Evolutionary conservation across 2,797 vertebrate genomes (phyloP).

Genomic region (Masticophis lateralis): DNA sequence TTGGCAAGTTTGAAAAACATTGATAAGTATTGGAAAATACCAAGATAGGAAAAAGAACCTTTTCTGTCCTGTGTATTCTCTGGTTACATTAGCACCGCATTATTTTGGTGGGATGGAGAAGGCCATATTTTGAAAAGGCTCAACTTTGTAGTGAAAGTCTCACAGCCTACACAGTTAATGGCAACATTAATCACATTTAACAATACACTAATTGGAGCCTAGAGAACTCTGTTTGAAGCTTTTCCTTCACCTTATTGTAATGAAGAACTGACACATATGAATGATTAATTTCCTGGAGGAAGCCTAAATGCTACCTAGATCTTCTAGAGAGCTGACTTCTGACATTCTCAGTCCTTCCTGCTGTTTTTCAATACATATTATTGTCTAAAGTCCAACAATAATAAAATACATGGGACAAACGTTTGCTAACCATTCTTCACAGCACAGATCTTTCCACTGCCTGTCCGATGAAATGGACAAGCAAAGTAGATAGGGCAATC

Average conservation of each 20-base stretch:
- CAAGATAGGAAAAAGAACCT: too few species aligned
- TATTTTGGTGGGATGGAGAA: not conserved
- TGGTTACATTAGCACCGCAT: not conserved
- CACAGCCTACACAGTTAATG: conserved; percentile 40
- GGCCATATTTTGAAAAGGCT: conserved; percentile 36
- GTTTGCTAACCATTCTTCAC: not conserved
- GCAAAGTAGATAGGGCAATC: not conserved
- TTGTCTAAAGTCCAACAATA: conserved; percentile 20
- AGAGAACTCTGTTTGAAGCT: conserved; percentile 61
- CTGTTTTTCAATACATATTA: not conserved
- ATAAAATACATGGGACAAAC: not conserved
- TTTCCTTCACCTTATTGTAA: conserved; percentile 61
- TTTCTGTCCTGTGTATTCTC: not conserved
- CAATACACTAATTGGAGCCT: conserved; percentile 59
- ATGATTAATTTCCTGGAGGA: conserved; percentile 61
- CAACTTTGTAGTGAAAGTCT: conserved; percentile 57
- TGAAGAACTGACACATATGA: conserved; percentile 50
- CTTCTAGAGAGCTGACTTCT: conserved; percentile 11
- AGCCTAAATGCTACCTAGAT: conserved; percentile 52
- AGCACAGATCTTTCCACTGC: not conserved
- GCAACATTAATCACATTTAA: conserved; percentile 66
- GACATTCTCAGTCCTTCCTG: not conserved
- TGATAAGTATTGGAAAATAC: not conserved
- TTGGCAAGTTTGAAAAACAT: not conserved
- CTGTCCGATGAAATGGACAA: not conserved